A percentile compares a stretch with the other conserved stretches of the same genome.
These are phyloP conservation scores for Carapus acus DNA, from an alignment of 2,797 vertebrate species.

Conservation along the genomic window DNA sequence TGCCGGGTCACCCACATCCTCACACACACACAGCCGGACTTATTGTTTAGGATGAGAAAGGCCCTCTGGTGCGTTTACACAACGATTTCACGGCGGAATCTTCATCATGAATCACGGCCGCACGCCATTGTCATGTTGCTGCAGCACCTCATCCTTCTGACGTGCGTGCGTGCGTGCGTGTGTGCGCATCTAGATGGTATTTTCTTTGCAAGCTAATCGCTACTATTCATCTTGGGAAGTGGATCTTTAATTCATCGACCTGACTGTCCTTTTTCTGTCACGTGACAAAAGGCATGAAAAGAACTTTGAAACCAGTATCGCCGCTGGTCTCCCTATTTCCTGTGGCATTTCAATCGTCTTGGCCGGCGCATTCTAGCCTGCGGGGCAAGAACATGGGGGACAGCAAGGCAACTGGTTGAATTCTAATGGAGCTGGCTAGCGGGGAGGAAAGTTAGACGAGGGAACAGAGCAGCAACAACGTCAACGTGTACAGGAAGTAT, in stretches of 20 bases:
- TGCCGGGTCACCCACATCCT: too few species aligned
- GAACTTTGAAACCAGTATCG: slow-evolving; percentile 39
- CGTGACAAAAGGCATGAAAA: slow-evolving; percentile 7
- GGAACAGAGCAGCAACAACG: slow-evolving; percentile 12
- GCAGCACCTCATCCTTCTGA: too few species aligned
- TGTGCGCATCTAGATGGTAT: too few species aligned
- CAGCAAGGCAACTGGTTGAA: slow-evolving; percentile 7
- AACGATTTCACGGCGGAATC: too few species aligned
- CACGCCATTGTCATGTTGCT: too few species aligned
- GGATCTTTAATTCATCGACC: background rate
- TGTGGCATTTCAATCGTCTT: slow-evolving; percentile 25
- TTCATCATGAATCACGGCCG: too few species aligned
- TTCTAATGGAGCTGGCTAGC: background rate
- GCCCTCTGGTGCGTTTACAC: too few species aligned
- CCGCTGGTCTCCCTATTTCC: slow-evolving; percentile 19
- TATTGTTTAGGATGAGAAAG: too few species aligned
- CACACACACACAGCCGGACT: too few species aligned
- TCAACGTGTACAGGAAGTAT: background rate
- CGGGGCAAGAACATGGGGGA: background rate
- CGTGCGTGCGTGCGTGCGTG: too few species aligned
- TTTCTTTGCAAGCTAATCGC: too few species aligned
- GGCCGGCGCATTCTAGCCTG: slow-evolving; percentile 24
- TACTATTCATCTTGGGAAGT: too few species aligned
- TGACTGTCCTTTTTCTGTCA: background rate
- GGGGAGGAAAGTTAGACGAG: slow-evolving; percentile 11